These are phyloP conservation scores for Gadopsis bispinosus DNA, from an alignment of 2,797 vertebrate genomes.

Conservation along the genomic window DNA sequence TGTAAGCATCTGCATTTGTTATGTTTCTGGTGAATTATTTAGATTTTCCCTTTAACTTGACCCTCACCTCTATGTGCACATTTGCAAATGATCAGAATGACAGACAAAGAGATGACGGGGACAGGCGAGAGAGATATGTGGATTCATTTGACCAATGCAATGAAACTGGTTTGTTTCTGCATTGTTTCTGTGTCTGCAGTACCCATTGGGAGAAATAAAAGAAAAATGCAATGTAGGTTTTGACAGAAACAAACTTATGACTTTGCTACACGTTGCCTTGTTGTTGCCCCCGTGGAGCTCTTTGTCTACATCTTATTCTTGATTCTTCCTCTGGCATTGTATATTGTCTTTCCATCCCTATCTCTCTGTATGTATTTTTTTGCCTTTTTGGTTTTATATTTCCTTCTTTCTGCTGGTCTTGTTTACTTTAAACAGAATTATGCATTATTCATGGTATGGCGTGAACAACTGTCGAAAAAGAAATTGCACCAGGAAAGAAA, in stretches of 20 bases:
- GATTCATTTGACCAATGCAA: conserved; percentile 41
- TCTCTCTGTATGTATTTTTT: neutral
- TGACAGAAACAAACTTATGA: conserved; percentile 33
- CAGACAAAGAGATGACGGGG: conserved; percentile 25
- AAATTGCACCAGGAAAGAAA: neutral
- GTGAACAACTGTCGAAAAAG: neutral
- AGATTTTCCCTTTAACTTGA: neutral
- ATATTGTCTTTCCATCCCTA: neutral
- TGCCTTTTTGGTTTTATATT: neutral
- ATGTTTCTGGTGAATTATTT: neutral
- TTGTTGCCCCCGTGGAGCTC: conserved; percentile 14
- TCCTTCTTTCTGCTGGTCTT: neutral
- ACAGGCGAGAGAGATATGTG: conserved; percentile 22
- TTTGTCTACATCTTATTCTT: conserved; percentile 13
- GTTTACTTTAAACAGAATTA: neutral
- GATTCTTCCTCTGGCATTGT: conserved; percentile 2
- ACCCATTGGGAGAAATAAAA: conserved; percentile 14
- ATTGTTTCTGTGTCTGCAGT: neutral
- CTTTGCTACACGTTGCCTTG: conserved; percentile 12
- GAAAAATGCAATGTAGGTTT: conserved; percentile 53
- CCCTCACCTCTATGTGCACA: neutral
- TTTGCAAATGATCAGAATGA: conserved; percentile 32
- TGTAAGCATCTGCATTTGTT: neutral
- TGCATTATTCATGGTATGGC: neutral
- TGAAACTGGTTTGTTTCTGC: conserved; percentile 15